Evolutionary conservation across 2,888 invertebrate species (phyloP), one percentile per base, ranked within the genome.

Genomic region (Tinea trinotella): DNA sequence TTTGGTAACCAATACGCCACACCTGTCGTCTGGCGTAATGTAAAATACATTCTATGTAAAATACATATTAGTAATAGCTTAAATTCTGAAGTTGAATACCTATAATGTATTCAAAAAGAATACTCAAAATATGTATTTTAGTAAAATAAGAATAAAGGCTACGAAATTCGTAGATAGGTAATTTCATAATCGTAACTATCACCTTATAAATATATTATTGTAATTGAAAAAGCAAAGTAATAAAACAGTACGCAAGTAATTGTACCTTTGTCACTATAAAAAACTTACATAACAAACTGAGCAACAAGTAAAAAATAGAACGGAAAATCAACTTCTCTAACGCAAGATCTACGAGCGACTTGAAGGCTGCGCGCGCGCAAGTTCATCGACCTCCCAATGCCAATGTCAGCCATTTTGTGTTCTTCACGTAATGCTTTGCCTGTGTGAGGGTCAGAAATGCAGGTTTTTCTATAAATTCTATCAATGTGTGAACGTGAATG

Each of bases 371-470:
- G 70, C 74, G 73, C 74, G 73, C 74, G 73, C 74, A 72, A 71
- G 83, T 71, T 83, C 82, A 74, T 70, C 63, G 83, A 82, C 76
- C 78, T 64, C 60, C 82, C 85, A 85, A 82, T 85, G 85, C 85
- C 85, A 85, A 85, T 85, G 85, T 84, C 85, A 85, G 85, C 84
- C 50, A 50, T 50, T 20, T 50, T 50, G 50, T 50, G 12, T 50
- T 22, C 50, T 13, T 81, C 82, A 84, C 84, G 84, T 84, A 84
- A 84, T 70, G 67, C 65, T 67, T 63, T 66, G 65, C 52, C 22
- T 61, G 61, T 64, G 84, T 85, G 83, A 82, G 84, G 55, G 82
- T 78, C 61, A 60, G 65, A 81, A 81, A 77, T 79, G 78, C 66
- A 79, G 68, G 78, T 84, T 84, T 84, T 83, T 84, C 82, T 81